Evolutionary conservation across 2,888 invertebrate genomes (phyloP).

Genomic region (Monoplex corrugatus): DNA sequence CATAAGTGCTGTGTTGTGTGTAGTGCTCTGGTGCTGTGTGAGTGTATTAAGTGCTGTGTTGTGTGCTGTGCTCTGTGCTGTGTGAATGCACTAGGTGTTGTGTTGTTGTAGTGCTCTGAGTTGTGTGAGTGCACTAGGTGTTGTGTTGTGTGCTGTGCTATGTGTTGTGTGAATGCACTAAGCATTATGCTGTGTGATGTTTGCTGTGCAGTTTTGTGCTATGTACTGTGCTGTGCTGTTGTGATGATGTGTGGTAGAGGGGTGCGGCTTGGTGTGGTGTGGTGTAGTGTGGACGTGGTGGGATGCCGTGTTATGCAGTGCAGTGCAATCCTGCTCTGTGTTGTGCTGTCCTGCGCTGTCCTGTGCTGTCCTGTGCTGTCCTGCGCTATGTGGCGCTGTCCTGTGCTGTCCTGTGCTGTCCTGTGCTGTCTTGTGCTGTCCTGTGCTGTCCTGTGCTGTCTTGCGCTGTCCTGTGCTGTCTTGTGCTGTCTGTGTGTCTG

Average conservation of each 20-base stretch:
- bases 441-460: not conserved
- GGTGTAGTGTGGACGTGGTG: not conserved
- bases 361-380: constrained; percentile 2
- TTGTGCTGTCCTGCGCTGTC: not conserved
- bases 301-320: not conserved
- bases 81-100: too few species aligned
- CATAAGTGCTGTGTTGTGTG: too few species aligned
- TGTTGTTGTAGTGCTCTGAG: too few species aligned
- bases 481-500: not conserved
- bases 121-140: too few species aligned
- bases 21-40: too few species aligned
- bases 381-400: not conserved
- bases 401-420: constrained; percentile 9
- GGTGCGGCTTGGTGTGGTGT: not conserved
- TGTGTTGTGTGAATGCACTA: too few species aligned
- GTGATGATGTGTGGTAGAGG: not conserved
- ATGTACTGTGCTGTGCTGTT: not conserved
- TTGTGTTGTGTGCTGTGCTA: too few species aligned
- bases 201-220: not conserved
- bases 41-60: too few species aligned
- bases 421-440: not conserved
- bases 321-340: not conserved
- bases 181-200: too few species aligned
- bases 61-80: too few species aligned
- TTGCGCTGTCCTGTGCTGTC: not conserved